Percentiles rank a stretch among this genome's conserved stretches.
phyloP scores from a whole-genome alignment of 2,113 vertebrate genomes.

The Porphyrio hochstetteri region DNA sequence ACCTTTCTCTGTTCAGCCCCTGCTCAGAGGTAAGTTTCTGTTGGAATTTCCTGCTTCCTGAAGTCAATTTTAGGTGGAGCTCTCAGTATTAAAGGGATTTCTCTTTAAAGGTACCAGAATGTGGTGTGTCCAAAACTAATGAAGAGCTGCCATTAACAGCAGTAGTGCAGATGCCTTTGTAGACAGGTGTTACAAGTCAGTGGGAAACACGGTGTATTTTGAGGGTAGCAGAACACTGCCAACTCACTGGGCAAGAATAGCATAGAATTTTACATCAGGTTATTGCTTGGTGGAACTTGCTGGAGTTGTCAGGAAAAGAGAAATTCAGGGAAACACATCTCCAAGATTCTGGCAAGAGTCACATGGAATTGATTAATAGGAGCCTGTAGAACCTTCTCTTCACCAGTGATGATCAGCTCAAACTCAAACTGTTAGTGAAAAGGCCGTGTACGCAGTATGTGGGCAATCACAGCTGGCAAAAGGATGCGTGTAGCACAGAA shows the following conservation, averaged over 20 bases:
- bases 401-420: neutral
- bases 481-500: neutral
- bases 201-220: neutral
- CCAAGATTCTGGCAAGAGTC: neutral
- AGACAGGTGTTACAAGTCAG: neutral
- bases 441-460: fast-evolving
- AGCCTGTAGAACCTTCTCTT: neutral
- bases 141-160: neutral
- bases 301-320: neutral
- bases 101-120: neutral
- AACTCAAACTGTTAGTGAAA: neutral
- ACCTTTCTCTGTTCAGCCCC: neutral
- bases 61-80: neutral
- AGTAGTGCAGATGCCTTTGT: neutral
- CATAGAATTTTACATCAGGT: neutral
- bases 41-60: neutral
- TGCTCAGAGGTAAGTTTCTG: neutral
- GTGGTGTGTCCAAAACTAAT: neutral
- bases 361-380: neutral
- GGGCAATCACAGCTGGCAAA: neutral
- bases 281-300: neutral
- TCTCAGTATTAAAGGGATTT: neutral
- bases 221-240: neutral
- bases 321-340: neutral
- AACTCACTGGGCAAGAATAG: neutral